A percentile compares a stretch with the other conserved stretches of the same genome.
Evolutionary conservation across 1,140 invertebrate genomes (phyloP).

Genomic region (Sycophaga agraensis): DNA sequence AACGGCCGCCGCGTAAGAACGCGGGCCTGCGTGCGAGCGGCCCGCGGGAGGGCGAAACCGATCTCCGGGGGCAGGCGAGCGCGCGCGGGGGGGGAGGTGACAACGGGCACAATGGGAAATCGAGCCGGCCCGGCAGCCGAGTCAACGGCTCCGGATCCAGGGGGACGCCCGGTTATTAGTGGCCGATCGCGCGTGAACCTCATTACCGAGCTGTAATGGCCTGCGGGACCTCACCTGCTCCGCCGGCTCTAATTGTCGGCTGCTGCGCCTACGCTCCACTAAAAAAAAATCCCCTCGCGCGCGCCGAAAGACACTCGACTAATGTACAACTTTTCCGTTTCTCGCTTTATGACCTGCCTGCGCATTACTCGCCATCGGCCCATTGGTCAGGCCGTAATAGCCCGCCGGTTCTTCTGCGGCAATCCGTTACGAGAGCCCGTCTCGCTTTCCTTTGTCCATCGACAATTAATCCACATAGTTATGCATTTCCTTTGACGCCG

Average conservation of each 20-base stretch:
- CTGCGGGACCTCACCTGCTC: conserved; percentile 4
- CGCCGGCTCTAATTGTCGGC: conserved; percentile 1
- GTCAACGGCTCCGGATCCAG: background rate
- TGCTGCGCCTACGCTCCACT: too few species aligned
- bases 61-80: background rate
- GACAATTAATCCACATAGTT: too few species aligned
- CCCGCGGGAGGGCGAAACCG: conserved; percentile 2
- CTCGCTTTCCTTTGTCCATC: too few species aligned
- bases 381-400: too few species aligned
- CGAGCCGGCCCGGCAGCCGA: background rate
- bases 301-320: too few species aligned
- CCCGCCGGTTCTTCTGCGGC: too few species aligned
- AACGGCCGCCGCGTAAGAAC: conserved; percentile 13
- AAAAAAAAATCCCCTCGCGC: background rate
- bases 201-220: conserved; percentile 12
- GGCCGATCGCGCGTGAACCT: conserved; percentile 14
- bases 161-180: conserved; percentile 10
- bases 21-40: too few species aligned
- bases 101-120: conserved; percentile 1
- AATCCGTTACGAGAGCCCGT: too few species aligned
- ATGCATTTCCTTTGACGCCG: too few species aligned
- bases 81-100: background rate
- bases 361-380: too few species aligned
- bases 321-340: too few species aligned
- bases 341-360: too few species aligned